Base-by-base conservation (phyloP, 1,140 invertebrate species). In the Sarcophaga peregrina region DNA sequence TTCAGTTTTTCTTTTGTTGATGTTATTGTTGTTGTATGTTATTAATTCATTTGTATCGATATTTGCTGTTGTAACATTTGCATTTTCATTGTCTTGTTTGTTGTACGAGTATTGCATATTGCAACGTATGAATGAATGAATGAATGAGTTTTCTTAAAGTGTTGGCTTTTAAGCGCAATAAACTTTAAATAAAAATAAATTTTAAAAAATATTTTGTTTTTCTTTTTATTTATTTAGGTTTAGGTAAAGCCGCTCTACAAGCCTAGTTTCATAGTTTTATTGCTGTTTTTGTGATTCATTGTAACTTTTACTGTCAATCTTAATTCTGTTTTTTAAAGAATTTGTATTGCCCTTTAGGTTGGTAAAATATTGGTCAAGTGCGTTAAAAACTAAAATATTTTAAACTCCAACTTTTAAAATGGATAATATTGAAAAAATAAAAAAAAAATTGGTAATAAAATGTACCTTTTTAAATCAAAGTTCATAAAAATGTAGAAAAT, bases 11-110 rank as follows among this genome's bases (percentile, higher is more conserved):
- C 4, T 37, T 37, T 37, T 37, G 25, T 37, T 37, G 25, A 2
- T 37, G 25, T 37, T 37, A 4, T 37, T 37, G 4, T 37, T 37
- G 25, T 37, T 37, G 25, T 37, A 37, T 37, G 54, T 58, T 68
- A 68, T 68, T 68, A 68, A 68, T 68, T 68, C 62, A 68, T 68
- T 68, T 68, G 62, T 68, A 68, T 68, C 62, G 62, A 68, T 68
- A 68, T 68, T 68, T 68, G 25, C 4, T 37, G 25, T 37, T 37
- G 62, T 68, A 68, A 68, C 62, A 68, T 68, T 68, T 68, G 62
- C 62, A 68, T 68, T 68, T 68, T 68, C 62, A 68, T 68, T 68
- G 62, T 68, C 9, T 68, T 68, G 10, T 37, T 68, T 68, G 20
- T 68, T 1, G 1, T 37, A n/a, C n/a, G n/a, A n/a, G 25, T 37